Conservation (phyloP, 2,113 vertebrate genomes). For the Dunckerocampus dactyliophorus region DNA sequence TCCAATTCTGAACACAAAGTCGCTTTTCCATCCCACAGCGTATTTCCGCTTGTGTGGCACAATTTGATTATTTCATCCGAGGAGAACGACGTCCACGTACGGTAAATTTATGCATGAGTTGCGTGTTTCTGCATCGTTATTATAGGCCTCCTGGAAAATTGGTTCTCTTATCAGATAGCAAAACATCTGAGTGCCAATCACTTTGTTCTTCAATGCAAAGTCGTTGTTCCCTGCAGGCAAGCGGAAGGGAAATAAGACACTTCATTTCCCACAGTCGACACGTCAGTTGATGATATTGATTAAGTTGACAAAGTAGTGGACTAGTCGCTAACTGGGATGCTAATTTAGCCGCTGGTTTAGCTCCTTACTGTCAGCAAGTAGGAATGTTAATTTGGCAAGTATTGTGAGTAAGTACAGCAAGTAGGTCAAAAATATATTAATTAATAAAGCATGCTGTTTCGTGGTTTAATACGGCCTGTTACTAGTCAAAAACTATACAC, state of each 20-base stretch:
- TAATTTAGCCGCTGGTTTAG: background rate
- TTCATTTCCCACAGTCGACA: no score
- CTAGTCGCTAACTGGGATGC: background rate
- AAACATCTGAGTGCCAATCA: background rate
- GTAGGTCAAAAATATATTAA: no score
- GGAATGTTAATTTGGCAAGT: no score
- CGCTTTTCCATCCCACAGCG: background rate
- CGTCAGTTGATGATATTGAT: no score
- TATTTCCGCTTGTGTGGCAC: background rate
- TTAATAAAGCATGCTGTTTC: no score
- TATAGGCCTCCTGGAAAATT: background rate
- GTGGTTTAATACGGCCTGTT: no score
- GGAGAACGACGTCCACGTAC: background rate
- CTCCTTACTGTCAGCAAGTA: background rate
- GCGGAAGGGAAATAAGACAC: no score
- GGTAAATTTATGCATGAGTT: background rate
- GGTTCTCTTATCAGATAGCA: background rate
- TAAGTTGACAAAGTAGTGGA: background rate
- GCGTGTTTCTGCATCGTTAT: background rate
- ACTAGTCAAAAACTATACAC: no score
- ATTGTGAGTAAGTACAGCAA: background rate
- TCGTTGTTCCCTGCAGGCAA: no score
- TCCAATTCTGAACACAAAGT: conserved; percentile 45
- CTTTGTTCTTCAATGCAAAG: background rate
- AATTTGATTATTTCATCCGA: conserved; percentile 5